Conservation (phyloP, 1,140 invertebrate genomes). For the Drosophila orosa region DNA sequence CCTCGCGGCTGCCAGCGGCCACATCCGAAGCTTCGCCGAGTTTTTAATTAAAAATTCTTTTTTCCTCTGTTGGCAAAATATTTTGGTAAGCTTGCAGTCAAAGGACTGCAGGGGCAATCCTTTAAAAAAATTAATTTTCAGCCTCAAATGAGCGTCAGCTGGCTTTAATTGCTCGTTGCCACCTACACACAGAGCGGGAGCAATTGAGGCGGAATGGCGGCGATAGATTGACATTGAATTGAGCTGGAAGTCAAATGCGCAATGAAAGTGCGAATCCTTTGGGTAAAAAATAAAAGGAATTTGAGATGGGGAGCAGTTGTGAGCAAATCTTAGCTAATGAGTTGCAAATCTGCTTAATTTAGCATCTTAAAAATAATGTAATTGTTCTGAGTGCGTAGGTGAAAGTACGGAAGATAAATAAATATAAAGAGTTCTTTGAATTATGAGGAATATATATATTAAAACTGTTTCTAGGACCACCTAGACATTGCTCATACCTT, state of each 20-base stretch:
- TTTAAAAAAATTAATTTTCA: slow-evolving; percentile 76
- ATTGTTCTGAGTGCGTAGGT: neutral
- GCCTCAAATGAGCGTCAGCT: slow-evolving; percentile 67
- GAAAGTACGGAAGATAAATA: neutral
- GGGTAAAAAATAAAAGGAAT: neutral
- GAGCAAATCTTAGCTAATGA: neutral
- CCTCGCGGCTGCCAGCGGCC: slow-evolving; percentile 50
- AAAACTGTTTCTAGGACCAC: no score
- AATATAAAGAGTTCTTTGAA: neutral
- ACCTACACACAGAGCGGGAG: slow-evolving; percentile 38
- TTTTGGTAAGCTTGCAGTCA: slow-evolving; percentile 61
- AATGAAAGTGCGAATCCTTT: slow-evolving; percentile 4
- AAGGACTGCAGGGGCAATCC: slow-evolving; percentile 38
- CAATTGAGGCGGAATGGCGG: slow-evolving; percentile 7
- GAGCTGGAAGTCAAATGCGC: slow-evolving; percentile 15
- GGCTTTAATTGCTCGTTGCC: slow-evolving; percentile 70
- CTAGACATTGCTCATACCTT: no score
- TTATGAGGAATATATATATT: neutral
- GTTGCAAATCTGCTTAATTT: neutral
- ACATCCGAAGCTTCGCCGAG: slow-evolving; percentile 40
- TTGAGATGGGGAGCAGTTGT: neutral
- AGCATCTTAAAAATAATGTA: neutral
- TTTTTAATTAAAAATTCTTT: slow-evolving; percentile 75
- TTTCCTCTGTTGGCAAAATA: slow-evolving; percentile 60
- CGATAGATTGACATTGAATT: slow-evolving; percentile 54